Percentiles rank a stretch among this genome's conserved stretches.
Conservation (phyloP, 2,888 invertebrate species). For the Euzophera pinguis region DNA sequence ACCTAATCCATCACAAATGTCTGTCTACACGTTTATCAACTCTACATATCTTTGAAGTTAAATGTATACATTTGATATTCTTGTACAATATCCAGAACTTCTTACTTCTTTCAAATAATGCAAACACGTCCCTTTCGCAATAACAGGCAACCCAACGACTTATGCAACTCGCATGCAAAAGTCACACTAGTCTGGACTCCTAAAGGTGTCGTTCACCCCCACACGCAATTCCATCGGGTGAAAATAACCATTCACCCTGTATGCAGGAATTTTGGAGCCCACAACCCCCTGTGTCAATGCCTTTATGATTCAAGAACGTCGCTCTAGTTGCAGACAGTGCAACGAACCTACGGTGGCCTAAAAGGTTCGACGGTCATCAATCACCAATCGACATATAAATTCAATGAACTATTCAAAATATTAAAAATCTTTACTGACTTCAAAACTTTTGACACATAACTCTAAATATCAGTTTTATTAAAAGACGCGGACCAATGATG, state of each 20-base stretch:
- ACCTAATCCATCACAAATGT: too few species aligned
- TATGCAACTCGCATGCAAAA: slow-evolving; percentile 9
- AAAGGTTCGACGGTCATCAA: not conserved
- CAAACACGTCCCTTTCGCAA: not conserved
- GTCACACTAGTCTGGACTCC: slow-evolving; percentile 15
- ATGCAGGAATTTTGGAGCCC: slow-evolving; percentile 40
- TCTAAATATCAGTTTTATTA: too few species aligned
- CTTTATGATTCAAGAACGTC: slow-evolving; percentile 42
- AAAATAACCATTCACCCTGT: slow-evolving; percentile 27
- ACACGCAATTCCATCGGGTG: slow-evolving; percentile 21
- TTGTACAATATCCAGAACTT: not conserved
- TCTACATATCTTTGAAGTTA: too few species aligned
- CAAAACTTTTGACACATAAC: too few species aligned
- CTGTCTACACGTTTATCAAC: too few species aligned
- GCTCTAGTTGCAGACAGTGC: slow-evolving; percentile 42
- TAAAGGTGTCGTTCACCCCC: slow-evolving; percentile 16
- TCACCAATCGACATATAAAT: not conserved
- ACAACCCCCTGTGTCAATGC: slow-evolving; percentile 44
- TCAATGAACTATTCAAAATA: not conserved
- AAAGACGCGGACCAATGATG: too few species aligned
- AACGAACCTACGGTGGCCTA: slow-evolving; percentile 31
- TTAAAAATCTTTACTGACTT: too few species aligned
- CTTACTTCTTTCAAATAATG: not conserved
- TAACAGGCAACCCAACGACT: slow-evolving; percentile 14
- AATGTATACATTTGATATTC: not conserved